phyloP scores from a whole-genome alignment of 1,140 invertebrate genomes.

The Triops cancriformis region DNA sequence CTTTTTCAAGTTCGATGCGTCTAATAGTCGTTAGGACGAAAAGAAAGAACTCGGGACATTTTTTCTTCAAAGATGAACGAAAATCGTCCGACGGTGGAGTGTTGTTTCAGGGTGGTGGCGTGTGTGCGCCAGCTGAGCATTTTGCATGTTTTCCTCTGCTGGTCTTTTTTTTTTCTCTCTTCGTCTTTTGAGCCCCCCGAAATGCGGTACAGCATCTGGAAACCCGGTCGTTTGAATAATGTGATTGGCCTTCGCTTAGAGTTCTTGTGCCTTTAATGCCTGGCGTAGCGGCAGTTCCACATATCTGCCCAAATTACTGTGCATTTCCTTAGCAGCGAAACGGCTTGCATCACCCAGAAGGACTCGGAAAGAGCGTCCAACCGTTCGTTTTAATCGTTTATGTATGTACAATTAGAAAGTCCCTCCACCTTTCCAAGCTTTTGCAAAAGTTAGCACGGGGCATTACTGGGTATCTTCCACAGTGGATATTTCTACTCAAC shows the following conservation, averaged over 20 bases:
- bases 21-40: too few species aligned
- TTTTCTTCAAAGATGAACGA: too few species aligned
- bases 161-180: background rate
- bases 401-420: background rate
- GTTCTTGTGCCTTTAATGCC: slow-evolving; percentile 4
- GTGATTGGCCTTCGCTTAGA: slow-evolving; percentile 2
- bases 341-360: background rate
- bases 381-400: background rate
- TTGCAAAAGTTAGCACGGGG: background rate
- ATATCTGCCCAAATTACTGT: background rate
- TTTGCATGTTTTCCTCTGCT: background rate
- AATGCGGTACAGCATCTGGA: slow-evolving; percentile 8
- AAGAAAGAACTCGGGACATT: too few species aligned
- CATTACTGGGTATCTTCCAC: too few species aligned
- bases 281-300: background rate
- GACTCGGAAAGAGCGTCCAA: background rate
- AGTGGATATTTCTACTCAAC: too few species aligned
- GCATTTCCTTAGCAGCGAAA: background rate
- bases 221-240: slow-evolving; percentile 11
- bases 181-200: background rate
- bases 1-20: too few species aligned
- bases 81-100: too few species aligned
- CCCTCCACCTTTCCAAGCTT: background rate
- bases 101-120: background rate
- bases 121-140: background rate